These are phyloP conservation scores for Pomatostomus ruficeps DNA, from an alignment of 2,113 vertebrate species.

Conservation along the genomic window DNA sequence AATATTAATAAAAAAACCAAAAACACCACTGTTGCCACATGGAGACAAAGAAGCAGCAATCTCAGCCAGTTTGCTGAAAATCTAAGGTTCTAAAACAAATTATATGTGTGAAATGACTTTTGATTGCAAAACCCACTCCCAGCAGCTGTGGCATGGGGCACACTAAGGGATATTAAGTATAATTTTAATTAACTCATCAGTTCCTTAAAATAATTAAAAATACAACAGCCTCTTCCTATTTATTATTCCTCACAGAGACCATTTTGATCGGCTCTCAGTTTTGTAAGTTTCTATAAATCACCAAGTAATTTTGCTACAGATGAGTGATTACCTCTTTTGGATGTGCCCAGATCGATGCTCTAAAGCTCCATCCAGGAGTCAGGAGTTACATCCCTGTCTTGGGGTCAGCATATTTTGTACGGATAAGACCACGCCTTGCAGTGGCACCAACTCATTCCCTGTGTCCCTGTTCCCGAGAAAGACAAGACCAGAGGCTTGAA, in stretches of 20 bases:
- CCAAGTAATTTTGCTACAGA: neutral
- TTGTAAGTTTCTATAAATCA: neutral
- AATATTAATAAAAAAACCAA: neutral
- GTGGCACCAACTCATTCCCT: neutral
- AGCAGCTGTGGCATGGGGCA: neutral
- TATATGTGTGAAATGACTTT: neutral
- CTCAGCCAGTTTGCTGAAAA: neutral
- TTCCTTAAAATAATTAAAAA: neutral
- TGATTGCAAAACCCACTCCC: neutral
- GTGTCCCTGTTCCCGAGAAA: neutral
- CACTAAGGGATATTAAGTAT: neutral
- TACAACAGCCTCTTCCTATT: neutral
- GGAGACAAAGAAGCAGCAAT: neutral
- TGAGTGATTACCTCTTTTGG: neutral
- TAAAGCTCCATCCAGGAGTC: neutral
- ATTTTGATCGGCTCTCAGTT: neutral
- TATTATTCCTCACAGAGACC: neutral
- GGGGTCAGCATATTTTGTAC: neutral
- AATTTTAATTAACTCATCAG: neutral
- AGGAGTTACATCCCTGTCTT: neutral
- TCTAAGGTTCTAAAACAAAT: neutral
- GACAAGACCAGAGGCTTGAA: neutral
- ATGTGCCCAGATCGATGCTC: rapidly evolving
- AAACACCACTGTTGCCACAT: neutral
- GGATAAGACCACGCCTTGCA: neutral